Conservation (phyloP, 2,113 vertebrate species). For the Tyrannus savana region DNA sequence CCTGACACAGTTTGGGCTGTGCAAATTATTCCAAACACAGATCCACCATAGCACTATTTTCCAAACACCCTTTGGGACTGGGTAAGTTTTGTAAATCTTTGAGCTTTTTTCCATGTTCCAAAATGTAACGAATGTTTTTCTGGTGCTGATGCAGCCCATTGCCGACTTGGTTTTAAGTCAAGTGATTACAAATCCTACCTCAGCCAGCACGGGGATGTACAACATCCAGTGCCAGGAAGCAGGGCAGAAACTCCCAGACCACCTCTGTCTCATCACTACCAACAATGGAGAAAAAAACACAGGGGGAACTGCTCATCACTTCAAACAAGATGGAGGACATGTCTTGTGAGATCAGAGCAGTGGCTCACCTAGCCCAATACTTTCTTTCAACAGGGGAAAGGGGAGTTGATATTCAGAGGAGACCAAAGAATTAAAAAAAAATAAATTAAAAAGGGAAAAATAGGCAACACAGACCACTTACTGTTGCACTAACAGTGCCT, state of each 20-base stretch:
- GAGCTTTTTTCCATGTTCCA: background rate
- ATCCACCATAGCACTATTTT: background rate
- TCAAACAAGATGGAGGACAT: background rate
- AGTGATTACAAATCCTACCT: background rate
- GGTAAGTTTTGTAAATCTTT: background rate
- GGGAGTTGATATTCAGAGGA: background rate
- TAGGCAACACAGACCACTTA: background rate
- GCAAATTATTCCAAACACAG: background rate
- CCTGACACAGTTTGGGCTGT: background rate
- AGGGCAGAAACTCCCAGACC: background rate
- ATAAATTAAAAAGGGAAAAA: background rate
- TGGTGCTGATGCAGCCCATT: background rate
- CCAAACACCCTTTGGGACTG: background rate
- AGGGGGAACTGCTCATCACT: background rate
- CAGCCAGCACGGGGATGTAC: background rate
- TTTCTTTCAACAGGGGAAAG: background rate
- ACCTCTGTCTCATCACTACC: background rate
- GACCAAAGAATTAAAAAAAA: no score
- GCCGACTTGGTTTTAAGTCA: background rate
- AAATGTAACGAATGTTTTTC: background rate
- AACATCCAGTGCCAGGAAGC: background rate
- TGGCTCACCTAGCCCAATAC: background rate
- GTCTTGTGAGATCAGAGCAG: background rate
- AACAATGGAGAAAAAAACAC: accelerated
- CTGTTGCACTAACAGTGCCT: background rate